Evolutionary conservation across 2,113 vertebrate genomes (phyloP), one percentile per base, ranked within the genome.

Genomic region (Papio anubis): DNA sequence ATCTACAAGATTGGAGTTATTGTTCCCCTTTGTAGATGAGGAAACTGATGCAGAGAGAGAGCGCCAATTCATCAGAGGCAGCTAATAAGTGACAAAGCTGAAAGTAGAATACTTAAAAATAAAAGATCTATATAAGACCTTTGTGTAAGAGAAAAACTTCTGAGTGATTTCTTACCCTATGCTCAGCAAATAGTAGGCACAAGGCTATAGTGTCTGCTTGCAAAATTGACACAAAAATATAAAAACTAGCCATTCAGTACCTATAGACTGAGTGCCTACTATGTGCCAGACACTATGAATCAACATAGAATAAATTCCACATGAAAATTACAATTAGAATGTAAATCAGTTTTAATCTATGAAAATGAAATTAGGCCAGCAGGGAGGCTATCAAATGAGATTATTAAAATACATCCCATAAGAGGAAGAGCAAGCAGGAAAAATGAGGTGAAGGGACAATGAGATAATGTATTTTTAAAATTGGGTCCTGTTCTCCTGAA

Each of bases 321-420:
- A 90, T 43, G 85, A 70, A 97, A 97, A 96, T 32, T 94, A 70
- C n/a, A 96, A 95, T 96, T 90, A 95, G 80, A 96, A 92, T 95
- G 75, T 96, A 97, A 98, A 97, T 96, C 93, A 94, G 81, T 52
- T 96, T 94, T 97, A 96, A 97, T 97, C 95, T 97, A 85, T 96
- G 94, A 96, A 97, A 98, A 98, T 98, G 94, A 98, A 98, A 97
- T 98, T 95, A 96, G 93, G 96, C 93, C 97, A 97, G 93, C 96
- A 95, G 95, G 96, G 96, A 96, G 57, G 85, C 95, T 73, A 81
- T 92, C 96, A 93, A 98, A 97, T 90, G 93, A 98, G 45, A 93
- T 93, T 93, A 96, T 97, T 98, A 98, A 96, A 95, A 96, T 88
- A 98, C 17, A 92, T 97, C 92, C 94, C 97, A 85, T 88, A 95